Evolutionary conservation across 2,113 vertebrate genomes (phyloP), one percentile per base, ranked within the genome.

Genomic region (Xiphorhynchus elegans): DNA sequence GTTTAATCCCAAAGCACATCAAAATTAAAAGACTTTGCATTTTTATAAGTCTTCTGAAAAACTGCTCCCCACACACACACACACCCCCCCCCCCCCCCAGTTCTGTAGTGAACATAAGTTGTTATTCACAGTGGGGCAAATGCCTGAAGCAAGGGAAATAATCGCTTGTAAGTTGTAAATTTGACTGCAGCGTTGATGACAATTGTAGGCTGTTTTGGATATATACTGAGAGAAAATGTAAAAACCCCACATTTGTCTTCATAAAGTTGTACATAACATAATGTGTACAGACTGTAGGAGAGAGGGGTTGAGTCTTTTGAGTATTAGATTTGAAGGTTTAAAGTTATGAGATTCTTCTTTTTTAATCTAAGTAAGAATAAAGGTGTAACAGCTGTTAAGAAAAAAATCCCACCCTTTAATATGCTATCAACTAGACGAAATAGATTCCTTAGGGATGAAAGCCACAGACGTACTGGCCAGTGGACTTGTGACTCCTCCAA

Each of bases 21-120:
- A 59, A 55, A 96, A 92, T 96, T 96, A 92, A 96, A 95, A 96
- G 84, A 44, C 50, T 83, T 85, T 62, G 86, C 73, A 59, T 89
- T 92, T 95, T 91, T 91, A 10, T 44, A 49, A 70, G 40, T 87
- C 77, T 84, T 87, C 31, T 60, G 62, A 76, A 87, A 42, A 89
- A 20, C 47, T 72, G 49, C 11, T 87, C 79, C 69, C n/a, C n/a
- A n/a, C n/a, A n/a, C n/a, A n/a, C n/a, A n/a, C n/a, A n/a, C n/a
- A n/a, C n/a, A n/a, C n/a, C n/a, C n/a, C n/a, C n/a, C n/a, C 72
- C 11, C 23, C 0, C 14, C n/a, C 18, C 3, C 25, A 24, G 9
- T 55, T 93, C 42, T 49, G 24, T 76, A 62, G 55, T 46, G 75
- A 89, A n/a, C 20, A 3, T 33, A 59, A 82, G 24, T 93, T 82